A percentile compares a stretch with the other conserved stretches of the same genome.
Evolutionary conservation across 2,888 invertebrate species (phyloP).

Genomic region (Ormyrus pomaceus): DNA sequence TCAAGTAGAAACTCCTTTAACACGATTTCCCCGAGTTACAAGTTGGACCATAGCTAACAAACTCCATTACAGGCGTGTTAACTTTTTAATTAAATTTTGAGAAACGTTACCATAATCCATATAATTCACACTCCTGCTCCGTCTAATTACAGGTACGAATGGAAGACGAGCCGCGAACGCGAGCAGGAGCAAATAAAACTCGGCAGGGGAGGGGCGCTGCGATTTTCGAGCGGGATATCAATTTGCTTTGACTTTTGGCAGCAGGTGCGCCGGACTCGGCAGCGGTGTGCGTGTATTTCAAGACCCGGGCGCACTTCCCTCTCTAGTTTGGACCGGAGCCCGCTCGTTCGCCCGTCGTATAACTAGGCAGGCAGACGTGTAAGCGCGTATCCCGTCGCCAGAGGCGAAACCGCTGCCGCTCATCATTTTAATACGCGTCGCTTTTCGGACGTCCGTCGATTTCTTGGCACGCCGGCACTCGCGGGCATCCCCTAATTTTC

Average conservation of each 20-base stretch:
- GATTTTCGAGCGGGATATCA: slow-evolving; percentile 17
- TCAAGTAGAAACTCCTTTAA: slow-evolving; percentile 8
- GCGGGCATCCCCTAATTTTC: slow-evolving; percentile 46
- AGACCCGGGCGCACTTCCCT: slow-evolving; percentile 1
- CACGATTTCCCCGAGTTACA: not conserved
- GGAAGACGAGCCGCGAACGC: not conserved
- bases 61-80: slow-evolving; percentile 9
- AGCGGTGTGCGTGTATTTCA: slow-evolving; percentile 23
- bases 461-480: slow-evolving; percentile 63
- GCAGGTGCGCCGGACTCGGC: slow-evolving; percentile 46
- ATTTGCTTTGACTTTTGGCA: slow-evolving; percentile 52
- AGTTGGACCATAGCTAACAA: not conserved
- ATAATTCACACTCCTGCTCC: not conserved
- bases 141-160: not conserved
- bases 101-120: not conserved
- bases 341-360: slow-evolving; percentile 5
- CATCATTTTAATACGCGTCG: slow-evolving; percentile 66
- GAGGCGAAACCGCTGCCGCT: slow-evolving; percentile 51
- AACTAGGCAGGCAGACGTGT: not conserved
- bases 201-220: not conserved
- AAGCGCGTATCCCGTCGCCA: not conserved
- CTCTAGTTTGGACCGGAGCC: slow-evolving; percentile 42
- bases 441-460: slow-evolving; percentile 60
- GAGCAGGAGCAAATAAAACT: slow-evolving; percentile 4
- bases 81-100: slow-evolving; percentile 29